These are phyloP conservation scores for Fragum whitleyi DNA, from an alignment of 2,888 invertebrate genomes.

Conservation along the genomic window DNA sequence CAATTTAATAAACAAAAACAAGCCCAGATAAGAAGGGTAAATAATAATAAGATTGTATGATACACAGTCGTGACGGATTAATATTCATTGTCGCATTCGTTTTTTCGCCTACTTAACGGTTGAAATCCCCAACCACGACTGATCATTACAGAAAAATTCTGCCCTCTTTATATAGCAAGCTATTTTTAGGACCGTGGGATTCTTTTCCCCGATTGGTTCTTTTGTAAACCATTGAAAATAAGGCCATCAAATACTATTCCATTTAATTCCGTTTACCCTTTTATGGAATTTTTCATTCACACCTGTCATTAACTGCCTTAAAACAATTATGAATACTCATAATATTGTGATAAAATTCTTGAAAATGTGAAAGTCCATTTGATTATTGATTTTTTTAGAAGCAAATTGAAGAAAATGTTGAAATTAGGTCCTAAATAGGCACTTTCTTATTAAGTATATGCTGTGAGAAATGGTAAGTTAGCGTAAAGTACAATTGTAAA, in stretches of 20 bases:
- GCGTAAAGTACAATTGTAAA: constrained; percentile 3
- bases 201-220: constrained; percentile 17
- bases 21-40: background rate
- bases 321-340: background rate
- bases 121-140: constrained; percentile 2
- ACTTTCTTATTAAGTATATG: too few relatives aligned
- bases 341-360: background rate
- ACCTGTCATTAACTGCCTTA: background rate
- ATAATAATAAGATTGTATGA: background rate
- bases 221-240: constrained; percentile 16
- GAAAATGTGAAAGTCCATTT: background rate
- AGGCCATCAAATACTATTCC: constrained; percentile 13
- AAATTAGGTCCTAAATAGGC: too few relatives aligned
- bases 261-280: background rate
- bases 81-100: constrained; percentile 23
- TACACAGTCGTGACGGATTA: constrained; percentile 13
- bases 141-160: background rate
- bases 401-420: too few relatives aligned
- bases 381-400: background rate
- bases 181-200: constrained; percentile 28
- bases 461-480: too few relatives aligned
- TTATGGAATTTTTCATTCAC: background rate
- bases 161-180: constrained; percentile 18
- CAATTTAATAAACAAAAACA: background rate
- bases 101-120: constrained; percentile 15